Evolutionary conservation across 2,113 vertebrate species (phyloP).

Genomic region (Protomyctophum bolini): DNA sequence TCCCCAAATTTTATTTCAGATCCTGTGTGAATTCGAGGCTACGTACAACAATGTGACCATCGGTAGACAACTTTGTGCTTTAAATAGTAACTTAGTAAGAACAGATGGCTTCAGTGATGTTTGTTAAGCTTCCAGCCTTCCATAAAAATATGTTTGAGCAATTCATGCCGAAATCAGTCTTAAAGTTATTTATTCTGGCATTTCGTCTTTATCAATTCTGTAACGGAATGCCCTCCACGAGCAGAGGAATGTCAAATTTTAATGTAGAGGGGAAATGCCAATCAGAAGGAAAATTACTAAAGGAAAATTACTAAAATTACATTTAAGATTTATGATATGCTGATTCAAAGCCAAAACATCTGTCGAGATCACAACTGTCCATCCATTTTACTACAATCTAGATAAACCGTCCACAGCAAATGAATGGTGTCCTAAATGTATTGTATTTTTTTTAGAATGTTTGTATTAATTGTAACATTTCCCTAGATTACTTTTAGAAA

Average conservation of each 20-base stretch:
- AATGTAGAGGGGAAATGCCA: background rate
- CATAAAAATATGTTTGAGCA: conserved; percentile 10
- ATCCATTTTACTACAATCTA: background rate
- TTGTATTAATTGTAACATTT: conserved; percentile 47
- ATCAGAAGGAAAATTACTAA: background rate
- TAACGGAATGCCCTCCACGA: background rate
- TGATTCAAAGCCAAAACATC: background rate
- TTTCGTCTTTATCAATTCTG: conserved; percentile 11
- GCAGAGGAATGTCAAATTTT: conserved; percentile 1
- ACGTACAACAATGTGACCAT: conserved; percentile 31
- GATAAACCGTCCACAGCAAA: conserved; percentile 8
- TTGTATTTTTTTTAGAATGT: conserved; percentile 26
- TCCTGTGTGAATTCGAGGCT: conserved; percentile 62
- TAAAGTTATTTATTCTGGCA: conserved; percentile 9
- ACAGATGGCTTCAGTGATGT: conserved; percentile 28
- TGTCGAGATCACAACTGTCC: conserved; percentile 6
- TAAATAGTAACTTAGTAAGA: background rate
- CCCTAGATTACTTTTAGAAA: background rate
- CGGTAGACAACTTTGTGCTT: conserved; percentile 29
- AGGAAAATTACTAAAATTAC: background rate
- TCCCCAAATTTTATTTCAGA: conserved; percentile 72
- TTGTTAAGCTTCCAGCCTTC: conserved; percentile 27
- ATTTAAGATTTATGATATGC: conserved; percentile 1
- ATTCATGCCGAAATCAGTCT: conserved; percentile 17
- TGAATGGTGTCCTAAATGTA: conserved; percentile 4